Conservation (phyloP, 2,797 vertebrate species). For the Anas acuta region DNA sequence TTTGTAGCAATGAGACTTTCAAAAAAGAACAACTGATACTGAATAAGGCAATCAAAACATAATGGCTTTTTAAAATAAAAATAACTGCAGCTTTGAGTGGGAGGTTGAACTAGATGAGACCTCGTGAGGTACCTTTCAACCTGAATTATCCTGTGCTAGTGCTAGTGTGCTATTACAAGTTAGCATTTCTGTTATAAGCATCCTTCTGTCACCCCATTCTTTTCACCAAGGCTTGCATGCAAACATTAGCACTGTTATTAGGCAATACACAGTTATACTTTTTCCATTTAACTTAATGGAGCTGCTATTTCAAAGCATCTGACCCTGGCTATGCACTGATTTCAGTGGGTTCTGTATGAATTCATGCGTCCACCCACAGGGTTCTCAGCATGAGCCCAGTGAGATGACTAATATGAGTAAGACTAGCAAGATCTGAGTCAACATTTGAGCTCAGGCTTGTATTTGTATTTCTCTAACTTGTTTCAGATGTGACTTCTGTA, state of each 20-base stretch:
- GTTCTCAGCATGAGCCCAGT: neutral
- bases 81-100: neutral
- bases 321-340: neutral
- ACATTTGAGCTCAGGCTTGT: slow-evolving; percentile 8
- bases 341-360: neutral
- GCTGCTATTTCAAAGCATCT: neutral
- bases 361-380: neutral
- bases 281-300: neutral
- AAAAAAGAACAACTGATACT: neutral
- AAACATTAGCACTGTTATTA: neutral
- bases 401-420: slow-evolving; percentile 42
- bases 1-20: neutral
- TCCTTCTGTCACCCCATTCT: neutral
- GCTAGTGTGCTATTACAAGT: neutral
- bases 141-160: neutral
- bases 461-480: slow-evolving; percentile 1
- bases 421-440: slow-evolving; percentile 25
- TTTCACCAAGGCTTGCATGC: neutral
- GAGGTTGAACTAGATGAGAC: neutral
- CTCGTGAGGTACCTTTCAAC: neutral
- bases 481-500: neutral
- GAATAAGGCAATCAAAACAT: neutral
- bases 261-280: neutral
- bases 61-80: neutral
- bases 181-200: neutral